Evolutionary conservation across 2,113 vertebrate genomes (phyloP), one percentile per base, ranked within the genome.

Genomic region (Octodon degus): DNA sequence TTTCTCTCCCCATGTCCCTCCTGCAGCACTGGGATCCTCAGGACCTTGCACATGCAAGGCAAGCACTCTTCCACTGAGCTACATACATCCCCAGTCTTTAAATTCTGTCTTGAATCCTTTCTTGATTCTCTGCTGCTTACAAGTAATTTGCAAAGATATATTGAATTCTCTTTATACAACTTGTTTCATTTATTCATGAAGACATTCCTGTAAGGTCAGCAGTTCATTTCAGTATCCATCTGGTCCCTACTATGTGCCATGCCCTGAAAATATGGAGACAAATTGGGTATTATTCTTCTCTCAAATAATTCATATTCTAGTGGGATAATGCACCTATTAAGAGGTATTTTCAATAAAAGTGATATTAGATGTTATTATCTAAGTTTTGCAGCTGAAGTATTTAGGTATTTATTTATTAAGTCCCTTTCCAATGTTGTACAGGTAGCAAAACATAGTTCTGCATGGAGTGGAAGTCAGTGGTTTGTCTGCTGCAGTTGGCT

Each of bases 331-430:
- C 2, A 50, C 0, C 1, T 40, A 68, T 74, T 67, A 94, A 93
- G 4, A 86, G 89, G 16, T 77, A n/a, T 89, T 83, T 95, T 95
- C 25, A 89, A 74, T 91, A 94, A 79, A 79, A 89, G 40, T 86
- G 8, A 70, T 55, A 89, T 34, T 27, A 16, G 40, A 27, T 79
- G 19, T 32, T 88, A 34, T 62, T 72, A 62, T 94, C 94, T 95
- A 47, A 83, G 10, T 62, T 93, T 89, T 74, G 1, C 47, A 67
- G 24, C 53, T 77, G 37, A 97, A 62, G 8, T 86, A 37, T 65
- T 86, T 12, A 34, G 83, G 43, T n/a, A 47, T 86, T 86, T 85
- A 60, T 94, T 92, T 85, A 55, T 70, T 81, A 67, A 68, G 30
- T 19, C 27, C 79, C 25, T 91, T 94, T 27, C 34, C 40, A 93